These are phyloP conservation scores for Eurosta solidaginis DNA, from an alignment of 1,140 invertebrate genomes.

Conservation along the genomic window DNA sequence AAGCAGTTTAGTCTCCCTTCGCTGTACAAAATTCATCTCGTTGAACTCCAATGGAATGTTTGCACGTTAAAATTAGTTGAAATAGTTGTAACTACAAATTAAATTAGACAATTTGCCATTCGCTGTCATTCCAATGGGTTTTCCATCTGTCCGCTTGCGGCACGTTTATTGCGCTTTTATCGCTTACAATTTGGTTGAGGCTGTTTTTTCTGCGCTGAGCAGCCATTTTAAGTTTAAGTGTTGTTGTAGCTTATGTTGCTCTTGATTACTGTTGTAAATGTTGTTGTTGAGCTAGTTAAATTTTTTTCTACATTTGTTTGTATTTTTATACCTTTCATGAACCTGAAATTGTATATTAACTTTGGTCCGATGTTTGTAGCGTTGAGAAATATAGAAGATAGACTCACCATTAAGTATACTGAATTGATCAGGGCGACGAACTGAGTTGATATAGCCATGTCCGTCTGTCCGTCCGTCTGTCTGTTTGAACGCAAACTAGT, in stretches of 20 bases:
- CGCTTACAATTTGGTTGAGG: not conserved
- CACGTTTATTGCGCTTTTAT: not conserved
- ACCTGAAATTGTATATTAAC: too few species aligned
- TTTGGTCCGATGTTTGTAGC: too few species aligned
- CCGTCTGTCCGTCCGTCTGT: too few species aligned
- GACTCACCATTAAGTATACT: too few species aligned
- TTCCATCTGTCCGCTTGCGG: not conserved
- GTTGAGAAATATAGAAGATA: too few species aligned
- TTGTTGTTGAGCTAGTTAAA: not conserved
- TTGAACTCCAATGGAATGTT: not conserved
- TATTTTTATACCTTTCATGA: too few species aligned
- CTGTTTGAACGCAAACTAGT: too few species aligned
- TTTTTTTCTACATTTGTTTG: too few species aligned
- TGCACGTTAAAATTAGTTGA: conserved; percentile 24
- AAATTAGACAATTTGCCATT: conserved; percentile 5
- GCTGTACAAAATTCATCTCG: not conserved
- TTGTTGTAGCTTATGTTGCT: not conserved
- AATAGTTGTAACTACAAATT: conserved; percentile 21
- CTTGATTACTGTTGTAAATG: not conserved
- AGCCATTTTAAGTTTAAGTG: not conserved
- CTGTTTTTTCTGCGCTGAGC: not conserved
- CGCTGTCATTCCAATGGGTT: not conserved
- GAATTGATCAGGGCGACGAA: too few species aligned
- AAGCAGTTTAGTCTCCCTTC: too few species aligned
- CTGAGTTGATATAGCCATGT: too few species aligned